Base-by-base conservation (phyloP, 2,888 invertebrate genomes). In the Ormyrus labotus region DNA sequence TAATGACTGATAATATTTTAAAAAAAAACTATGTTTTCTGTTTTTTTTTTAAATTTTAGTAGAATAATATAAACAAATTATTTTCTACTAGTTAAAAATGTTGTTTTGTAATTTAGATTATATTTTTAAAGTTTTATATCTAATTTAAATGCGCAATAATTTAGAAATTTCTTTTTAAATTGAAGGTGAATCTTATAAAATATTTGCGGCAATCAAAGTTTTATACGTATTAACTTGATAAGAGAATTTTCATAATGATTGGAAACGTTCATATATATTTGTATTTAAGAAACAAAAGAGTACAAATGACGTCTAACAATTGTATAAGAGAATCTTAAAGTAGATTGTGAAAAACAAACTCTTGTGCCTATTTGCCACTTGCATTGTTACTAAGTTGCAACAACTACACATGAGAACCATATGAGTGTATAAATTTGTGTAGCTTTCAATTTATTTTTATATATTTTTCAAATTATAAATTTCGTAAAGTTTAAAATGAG, bases 231-330 rank as follows among this genome's bases (percentile, higher is more conserved):
- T 53, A 69, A 19, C 10, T 57, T 72, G 6, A 72, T 51, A 57
- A 79, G 8, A 76, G 48, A 45, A 53, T 64, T 69, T 76, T 55
- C 47, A 53, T 77, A 13, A 70, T 58, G 19, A 45, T 61, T 45
- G 9, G 34, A 80, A 55, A 71, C 19, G 11, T 11, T 34, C 63
- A 64, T 58, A 74, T 0, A 69, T 47, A 70, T 69, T 80, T 65
- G 70, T 64, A 74, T 74, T 47, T 47, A 67, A 80, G 65, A 79
- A 78, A 76, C 69, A 57, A 71, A 6, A 81, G 50, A 83, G 83
- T 81, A 81, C 79, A 83, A 83, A 81, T 82, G 47, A 81, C 69
- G 19, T 63, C 60, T 55, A 78, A 63, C 63, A 69, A 80, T 60
- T 78, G 9, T 53, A 7, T 78, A 76, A 71, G 58, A 8, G 48